phyloP scores from a whole-genome alignment of 2,888 invertebrate genomes.

The Himalopsyche tibetana region DNA sequence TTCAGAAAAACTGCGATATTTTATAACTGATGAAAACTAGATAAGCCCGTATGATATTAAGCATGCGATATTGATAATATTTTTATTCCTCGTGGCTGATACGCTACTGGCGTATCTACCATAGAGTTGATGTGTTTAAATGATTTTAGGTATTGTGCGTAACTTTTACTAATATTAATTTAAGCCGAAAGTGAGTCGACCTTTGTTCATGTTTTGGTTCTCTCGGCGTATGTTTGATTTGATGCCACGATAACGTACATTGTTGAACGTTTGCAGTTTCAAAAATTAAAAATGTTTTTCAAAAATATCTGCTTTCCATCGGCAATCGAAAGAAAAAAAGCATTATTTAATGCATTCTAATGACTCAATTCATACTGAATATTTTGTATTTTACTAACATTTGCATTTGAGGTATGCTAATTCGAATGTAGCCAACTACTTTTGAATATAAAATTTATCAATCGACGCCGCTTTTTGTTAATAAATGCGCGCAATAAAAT shows the following conservation, averaged over 20 bases:
- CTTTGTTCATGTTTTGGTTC: slow-evolving; percentile 31
- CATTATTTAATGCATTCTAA: neutral
- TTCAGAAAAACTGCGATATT: too few relatives aligned
- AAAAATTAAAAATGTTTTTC: neutral
- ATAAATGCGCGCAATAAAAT: too few relatives aligned
- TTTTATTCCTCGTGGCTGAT: too few relatives aligned
- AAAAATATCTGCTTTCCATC: neutral
- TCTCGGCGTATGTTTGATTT: slow-evolving; percentile 19
- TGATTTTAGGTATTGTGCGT: slow-evolving; percentile 41
- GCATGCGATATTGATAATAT: too few relatives aligned
- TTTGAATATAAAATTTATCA: too few relatives aligned
- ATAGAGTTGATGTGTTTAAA: slow-evolving; percentile 37
- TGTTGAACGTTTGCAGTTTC: slow-evolving; percentile 39
- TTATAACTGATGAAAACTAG: too few relatives aligned
- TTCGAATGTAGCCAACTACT: too few relatives aligned
- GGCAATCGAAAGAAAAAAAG: neutral
- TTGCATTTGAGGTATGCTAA: too few relatives aligned
- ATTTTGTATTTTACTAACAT: too few relatives aligned
- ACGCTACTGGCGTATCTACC: neutral
- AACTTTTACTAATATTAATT: slow-evolving; percentile 43
- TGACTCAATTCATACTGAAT: neutral
- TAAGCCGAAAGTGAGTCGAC: slow-evolving; percentile 38
- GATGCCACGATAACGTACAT: slow-evolving; percentile 1
- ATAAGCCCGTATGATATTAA: too few relatives aligned
- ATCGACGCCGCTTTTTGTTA: too few relatives aligned